Evolutionary conservation across 2,888 invertebrate genomes (phyloP).

Genomic region (Drosophila planitibia): DNA sequence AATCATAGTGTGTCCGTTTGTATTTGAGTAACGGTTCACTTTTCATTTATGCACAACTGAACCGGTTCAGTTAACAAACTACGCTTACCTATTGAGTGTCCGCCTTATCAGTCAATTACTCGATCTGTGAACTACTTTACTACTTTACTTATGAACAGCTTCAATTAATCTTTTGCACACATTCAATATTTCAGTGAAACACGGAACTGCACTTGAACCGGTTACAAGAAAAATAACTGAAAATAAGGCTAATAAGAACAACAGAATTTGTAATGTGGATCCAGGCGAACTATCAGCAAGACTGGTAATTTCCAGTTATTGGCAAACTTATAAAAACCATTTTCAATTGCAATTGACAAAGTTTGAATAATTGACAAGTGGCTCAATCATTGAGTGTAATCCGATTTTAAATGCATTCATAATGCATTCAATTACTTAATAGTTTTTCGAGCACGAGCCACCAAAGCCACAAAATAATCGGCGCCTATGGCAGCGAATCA

Average conservation of each 20-base stretch:
- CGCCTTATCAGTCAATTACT: background rate
- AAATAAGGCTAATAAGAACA: background rate
- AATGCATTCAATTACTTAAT: slow-evolving; percentile 54
- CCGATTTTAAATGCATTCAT: slow-evolving; percentile 41
- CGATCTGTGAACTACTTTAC: background rate
- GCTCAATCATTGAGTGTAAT: slow-evolving; percentile 9
- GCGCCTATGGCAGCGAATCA: slow-evolving; percentile 13
- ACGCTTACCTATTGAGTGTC: background rate
- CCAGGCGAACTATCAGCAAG: background rate
- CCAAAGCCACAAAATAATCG: slow-evolving; percentile 41
- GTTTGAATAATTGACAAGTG: slow-evolving; percentile 22
- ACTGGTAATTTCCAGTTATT: background rate
- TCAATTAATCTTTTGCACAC: background rate
- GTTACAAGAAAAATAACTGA: background rate
- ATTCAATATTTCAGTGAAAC: background rate
- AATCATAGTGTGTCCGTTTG: background rate
- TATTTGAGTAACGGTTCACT: background rate
- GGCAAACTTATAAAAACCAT: background rate
- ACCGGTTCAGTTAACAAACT: background rate
- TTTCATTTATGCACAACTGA: background rate
- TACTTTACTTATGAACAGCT: background rate
- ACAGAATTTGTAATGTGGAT: background rate
- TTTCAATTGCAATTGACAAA: slow-evolving; percentile 2
- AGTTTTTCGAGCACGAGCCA: slow-evolving; percentile 8
- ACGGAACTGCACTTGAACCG: background rate